Evolutionary conservation across 1,140 invertebrate species (phyloP), one percentile per base, ranked within the genome.

Genomic region (Temnothorax nylanderi): DNA sequence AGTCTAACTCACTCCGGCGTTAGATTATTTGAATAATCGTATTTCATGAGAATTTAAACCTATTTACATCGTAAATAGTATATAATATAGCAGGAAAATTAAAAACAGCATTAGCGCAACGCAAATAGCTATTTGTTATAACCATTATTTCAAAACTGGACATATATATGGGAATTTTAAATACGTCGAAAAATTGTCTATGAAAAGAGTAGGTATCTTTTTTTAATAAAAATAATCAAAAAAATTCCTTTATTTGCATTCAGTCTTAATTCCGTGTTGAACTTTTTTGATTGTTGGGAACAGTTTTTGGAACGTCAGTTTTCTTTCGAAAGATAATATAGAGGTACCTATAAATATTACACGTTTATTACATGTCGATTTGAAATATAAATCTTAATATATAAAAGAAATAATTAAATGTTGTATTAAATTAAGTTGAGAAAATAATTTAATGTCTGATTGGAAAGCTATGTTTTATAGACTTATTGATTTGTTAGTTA

Each of bases 21-120:
- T 34, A 82, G 34, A 82, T 56, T 21, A 32, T 47, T 56, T 34
- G 51, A 81, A 72, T 11, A 21, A 82, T 72, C 16, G 3, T 44
- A 44, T 56, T 32, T 81, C 13, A 16, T 44, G 75, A 47, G 4
- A 77, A 62, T 77, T 62, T 44, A 47, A 62, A 34, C 26, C 41
- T 77, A 6, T 77, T 41, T 10, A 4, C 44, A 37, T 16, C 37
- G 13, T 21, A 1, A 60, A 44, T 54, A 26, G 5, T 10, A 32
- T 10, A 32, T 10, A 13, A 32, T 0, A 26, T 10, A 13, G 34
- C 2, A 11, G 5, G 4, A 44, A 76, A 60, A 76, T 62, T 47
- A 47, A 76, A 8, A 74, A 18, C 13, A 18, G 10, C 3, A 65
- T 4, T 26, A 26, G 3, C 8, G 1, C 34, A 58, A 5, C 11